A percentile compares a stretch with the other conserved stretches of the same genome.
Conservation (phyloP, 2,888 invertebrate genomes). For the Epinotia bilunana region DNA sequence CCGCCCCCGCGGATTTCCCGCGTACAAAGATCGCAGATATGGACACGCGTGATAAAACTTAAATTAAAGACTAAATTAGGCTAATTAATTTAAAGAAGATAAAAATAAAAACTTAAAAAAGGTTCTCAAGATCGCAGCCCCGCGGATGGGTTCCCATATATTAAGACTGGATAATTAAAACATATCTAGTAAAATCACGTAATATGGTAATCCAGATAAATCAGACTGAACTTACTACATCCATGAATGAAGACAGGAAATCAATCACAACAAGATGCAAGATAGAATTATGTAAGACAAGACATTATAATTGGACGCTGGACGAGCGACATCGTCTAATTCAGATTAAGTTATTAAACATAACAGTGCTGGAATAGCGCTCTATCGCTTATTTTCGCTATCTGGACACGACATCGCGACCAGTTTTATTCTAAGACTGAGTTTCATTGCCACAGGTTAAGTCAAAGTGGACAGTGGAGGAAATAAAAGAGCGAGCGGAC, state of each 20-base stretch:
- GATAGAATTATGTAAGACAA: conserved; percentile 37
- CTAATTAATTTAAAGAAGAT: too few relatives aligned
- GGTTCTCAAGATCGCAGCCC: too few relatives aligned
- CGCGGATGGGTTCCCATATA: too few relatives aligned
- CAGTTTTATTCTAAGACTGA: conserved; percentile 40
- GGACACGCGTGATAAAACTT: too few relatives aligned
- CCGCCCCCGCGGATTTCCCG: too few relatives aligned
- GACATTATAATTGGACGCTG: conserved; percentile 38
- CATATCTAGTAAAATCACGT: too few relatives aligned
- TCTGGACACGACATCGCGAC: conserved; percentile 39
- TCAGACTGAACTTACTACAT: conserved; percentile 5
- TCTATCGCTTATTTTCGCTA: conserved; percentile 41
- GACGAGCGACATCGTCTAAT: conserved; percentile 19
- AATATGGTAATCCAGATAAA: not conserved
- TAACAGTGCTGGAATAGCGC: conserved; percentile 38
- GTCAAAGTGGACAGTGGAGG: not conserved
- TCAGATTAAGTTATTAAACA: conserved; percentile 42
- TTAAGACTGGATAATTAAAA: too few relatives aligned
- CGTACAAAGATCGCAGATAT: too few relatives aligned
- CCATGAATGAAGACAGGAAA: conserved; percentile 23
- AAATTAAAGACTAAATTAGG: too few relatives aligned
- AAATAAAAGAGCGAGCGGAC: not conserved
- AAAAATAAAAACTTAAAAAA: too few relatives aligned
- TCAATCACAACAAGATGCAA: conserved; percentile 41
- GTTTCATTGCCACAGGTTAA: conserved; percentile 24